Evolutionary conservation across 2,797 vertebrate species (phyloP).

Genomic region (Micromesistius poutassou): DNA sequence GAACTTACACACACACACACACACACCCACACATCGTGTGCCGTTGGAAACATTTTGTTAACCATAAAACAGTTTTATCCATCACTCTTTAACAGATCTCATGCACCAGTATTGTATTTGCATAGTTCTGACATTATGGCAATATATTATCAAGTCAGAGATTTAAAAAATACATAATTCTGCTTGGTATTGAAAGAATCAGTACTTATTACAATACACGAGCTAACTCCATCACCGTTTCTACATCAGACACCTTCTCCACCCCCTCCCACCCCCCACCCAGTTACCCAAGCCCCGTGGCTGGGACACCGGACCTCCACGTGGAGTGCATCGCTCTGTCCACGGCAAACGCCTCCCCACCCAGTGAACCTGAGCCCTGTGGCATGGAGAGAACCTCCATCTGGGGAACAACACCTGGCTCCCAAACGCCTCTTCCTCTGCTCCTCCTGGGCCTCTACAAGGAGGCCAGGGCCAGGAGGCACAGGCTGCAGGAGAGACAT

Average conservation of each 20-base stretch:
- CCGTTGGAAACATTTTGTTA: background rate
- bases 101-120: slow-evolving; percentile 14
- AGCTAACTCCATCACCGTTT: background rate
- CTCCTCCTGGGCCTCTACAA: slow-evolving; percentile 36
- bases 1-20: background rate
- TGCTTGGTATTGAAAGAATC: background rate
- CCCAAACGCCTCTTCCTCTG: slow-evolving; percentile 28
- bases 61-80: background rate
- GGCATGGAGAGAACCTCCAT: slow-evolving; percentile 24
- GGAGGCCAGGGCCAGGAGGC: slow-evolving; percentile 56
- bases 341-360: background rate
- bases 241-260: background rate
- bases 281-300: background rate
- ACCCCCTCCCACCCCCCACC: background rate
- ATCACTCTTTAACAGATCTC: slow-evolving; percentile 4
- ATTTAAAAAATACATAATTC: slow-evolving; percentile 1
- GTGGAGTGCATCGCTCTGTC: background rate
- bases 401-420: slow-evolving; percentile 55
- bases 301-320: no score
- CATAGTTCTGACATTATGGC: slow-evolving; percentile 17
- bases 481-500: slow-evolving; percentile 53
- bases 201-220: slow-evolving; percentile 4
- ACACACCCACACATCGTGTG: background rate
- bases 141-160: slow-evolving; percentile 5
- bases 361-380: slow-evolving; percentile 6